Percentiles rank a stretch among this genome's conserved stretches.
Evolutionary conservation across 2,113 vertebrate species (phyloP).

Genomic region (Plecotus auritus): DNA sequence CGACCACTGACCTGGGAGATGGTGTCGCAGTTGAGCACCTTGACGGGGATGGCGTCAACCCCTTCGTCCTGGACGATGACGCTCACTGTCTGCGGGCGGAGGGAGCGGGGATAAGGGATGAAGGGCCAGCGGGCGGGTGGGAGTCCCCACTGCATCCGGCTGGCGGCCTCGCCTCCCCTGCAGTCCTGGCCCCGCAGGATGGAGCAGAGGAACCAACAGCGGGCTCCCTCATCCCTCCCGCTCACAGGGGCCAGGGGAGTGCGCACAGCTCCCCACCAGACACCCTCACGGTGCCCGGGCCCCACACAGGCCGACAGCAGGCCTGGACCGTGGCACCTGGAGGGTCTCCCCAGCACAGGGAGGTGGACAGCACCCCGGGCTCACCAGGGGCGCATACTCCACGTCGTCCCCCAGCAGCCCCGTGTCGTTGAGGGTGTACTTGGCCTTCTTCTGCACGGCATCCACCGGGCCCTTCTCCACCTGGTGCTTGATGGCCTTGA

Average conservation of each 20-base stretch:
- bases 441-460: slow-evolving; percentile 94
- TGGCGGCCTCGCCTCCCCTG: background rate
- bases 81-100: slow-evolving; percentile 89
- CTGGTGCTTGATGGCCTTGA: slow-evolving; percentile 97
- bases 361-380: background rate
- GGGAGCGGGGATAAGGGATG: background rate
- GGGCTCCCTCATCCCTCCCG: too few species aligned
- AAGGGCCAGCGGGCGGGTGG: rapidly evolving
- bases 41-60: slow-evolving; percentile 89
- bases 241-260: too few species aligned
- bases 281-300: background rate
- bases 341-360: background rate
- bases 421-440: slow-evolving; percentile 97
- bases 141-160: background rate
- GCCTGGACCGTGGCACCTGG: rapidly evolving
- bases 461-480: slow-evolving; percentile 98
- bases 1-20: slow-evolving; percentile 90
- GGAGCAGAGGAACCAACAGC: background rate
- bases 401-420: slow-evolving; percentile 96
- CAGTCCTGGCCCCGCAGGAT: background rate
- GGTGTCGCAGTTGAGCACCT: slow-evolving; percentile 97
- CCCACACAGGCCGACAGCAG: rapidly evolving
- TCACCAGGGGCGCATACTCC: slow-evolving; percentile 92
- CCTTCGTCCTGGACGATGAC: slow-evolving; percentile 94
- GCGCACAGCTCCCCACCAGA: background rate